These are phyloP conservation scores for Frankliniella intonsa DNA, from an alignment of 2,888 invertebrate species.

Conservation along the genomic window DNA sequence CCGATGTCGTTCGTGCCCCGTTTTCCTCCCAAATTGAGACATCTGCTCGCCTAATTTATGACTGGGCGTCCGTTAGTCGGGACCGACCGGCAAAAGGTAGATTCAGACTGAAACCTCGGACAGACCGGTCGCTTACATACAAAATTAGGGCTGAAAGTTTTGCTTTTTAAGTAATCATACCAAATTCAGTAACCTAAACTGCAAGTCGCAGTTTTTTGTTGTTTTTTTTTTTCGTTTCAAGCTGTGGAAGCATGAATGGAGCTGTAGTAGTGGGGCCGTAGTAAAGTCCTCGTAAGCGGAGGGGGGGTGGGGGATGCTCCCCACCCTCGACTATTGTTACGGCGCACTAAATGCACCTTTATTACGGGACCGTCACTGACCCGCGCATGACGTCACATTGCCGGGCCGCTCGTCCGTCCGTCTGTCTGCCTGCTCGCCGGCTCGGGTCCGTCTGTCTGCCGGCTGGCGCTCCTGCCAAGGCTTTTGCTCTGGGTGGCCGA, in stretches of 20 bases:
- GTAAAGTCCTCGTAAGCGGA: neutral
- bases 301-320: neutral
- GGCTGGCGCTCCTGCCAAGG: too few relatives aligned
- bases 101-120: too few relatives aligned
- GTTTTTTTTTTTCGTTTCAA: neutral
- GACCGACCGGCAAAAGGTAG: too few relatives aligned
- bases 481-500: too few relatives aligned
- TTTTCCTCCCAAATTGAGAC: neutral
- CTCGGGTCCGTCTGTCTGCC: neutral
- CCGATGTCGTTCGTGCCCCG: neutral
- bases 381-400: neutral
- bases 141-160: too few relatives aligned
- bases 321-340: constrained; percentile 15
- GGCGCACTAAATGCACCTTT: constrained; percentile 21
- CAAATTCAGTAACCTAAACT: too few relatives aligned
- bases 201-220: too few relatives aligned
- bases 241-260: neutral
- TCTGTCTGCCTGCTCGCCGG: neutral
- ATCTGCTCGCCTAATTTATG: too few relatives aligned
- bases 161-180: too few relatives aligned
- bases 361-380: constrained; percentile 22
- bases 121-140: too few relatives aligned
- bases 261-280: neutral
- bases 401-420: neutral
- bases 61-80: too few relatives aligned